Evolutionary conservation across 1,140 invertebrate species (phyloP), one percentile per base, ranked within the genome.

Genomic region (Battus philenor): DNA sequence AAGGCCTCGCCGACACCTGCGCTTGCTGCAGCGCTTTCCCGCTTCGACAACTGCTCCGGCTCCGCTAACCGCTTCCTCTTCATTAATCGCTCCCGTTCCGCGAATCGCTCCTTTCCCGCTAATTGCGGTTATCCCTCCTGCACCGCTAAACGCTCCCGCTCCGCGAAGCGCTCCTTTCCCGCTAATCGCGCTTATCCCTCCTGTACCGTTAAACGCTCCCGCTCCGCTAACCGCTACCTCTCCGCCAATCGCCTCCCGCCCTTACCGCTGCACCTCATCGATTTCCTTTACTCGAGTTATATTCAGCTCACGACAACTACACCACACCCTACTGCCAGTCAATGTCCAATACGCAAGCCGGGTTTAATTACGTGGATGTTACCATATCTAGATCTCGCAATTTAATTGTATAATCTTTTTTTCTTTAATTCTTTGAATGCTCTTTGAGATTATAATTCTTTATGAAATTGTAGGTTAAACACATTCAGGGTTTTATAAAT

Each of bases 1-100:
- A 78, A 78, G 74, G 72, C 76, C 70, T 73, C 59, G 57, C 36
- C 54, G 54, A 62, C 79, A 76, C 75, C 73, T 72, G 78, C 65
- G 64, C 56, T 32, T 36, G 46, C 47, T 50, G 49, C 47, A 32
- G 47, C 33, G 39, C 50, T 50, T 45, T 38, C 54, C 54, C 56
- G 60, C 29, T 11, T 30, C 29, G 9, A 11, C 29, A 56, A 52
- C 49, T 59, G 64, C 59, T 73, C 72, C 68, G 72, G 70, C 76
- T 83, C 75, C 73, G n/a, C n/a, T n/a, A n/a, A n/a, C n/a, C 74
- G 36, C 36, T 41, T 27, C 36, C n/a, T n/a, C n/a, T n/a, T n/a
- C n/a, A n/a, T n/a, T n/a, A n/a, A n/a, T n/a, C 3, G 24, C 12
- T 3, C 34, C 18, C 18, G 18, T 20, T 20, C 18, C 18, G 6